These are phyloP conservation scores for Aphrocallistes beatrix DNA, from an alignment of 37 sponge, comb jelly and placozoan genomes.

Conservation along the genomic window DNA sequence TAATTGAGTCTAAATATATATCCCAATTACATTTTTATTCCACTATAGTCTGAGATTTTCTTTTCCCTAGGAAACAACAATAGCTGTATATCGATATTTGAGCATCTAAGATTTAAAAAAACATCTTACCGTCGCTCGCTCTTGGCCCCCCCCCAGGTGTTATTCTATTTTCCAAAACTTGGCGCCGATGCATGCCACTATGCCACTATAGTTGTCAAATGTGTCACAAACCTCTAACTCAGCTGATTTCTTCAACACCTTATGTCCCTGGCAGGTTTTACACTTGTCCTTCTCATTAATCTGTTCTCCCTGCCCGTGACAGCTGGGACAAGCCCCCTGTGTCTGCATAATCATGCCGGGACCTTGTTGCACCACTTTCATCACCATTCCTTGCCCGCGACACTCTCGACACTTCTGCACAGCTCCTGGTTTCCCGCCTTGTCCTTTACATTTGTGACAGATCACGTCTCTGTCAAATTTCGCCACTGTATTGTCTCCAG, in stretches of 20 bases:
- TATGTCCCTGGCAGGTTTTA: constrained; percentile 75
- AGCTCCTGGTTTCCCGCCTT: constrained; percentile 72
- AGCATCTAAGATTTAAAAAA: too few species aligned
- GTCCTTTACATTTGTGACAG: constrained; percentile 2
- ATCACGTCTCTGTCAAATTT: not conserved
- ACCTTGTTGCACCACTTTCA: constrained; percentile 1
- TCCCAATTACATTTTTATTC: too few species aligned
- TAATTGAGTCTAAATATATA: too few species aligned
- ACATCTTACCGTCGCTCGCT: too few species aligned
- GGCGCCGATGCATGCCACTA: too few species aligned
- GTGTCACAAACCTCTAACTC: too few species aligned
- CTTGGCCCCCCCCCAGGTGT: too few species aligned
- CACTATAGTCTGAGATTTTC: too few species aligned
- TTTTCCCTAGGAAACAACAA: too few species aligned
- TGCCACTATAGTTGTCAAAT: too few species aligned
- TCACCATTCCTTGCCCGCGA: constrained; percentile 53
- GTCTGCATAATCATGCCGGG: constrained; percentile 56
- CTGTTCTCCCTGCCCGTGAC: constrained; percentile 59
- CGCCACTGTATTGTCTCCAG: not conserved
- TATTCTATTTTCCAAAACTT: too few species aligned
- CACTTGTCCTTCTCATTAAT: constrained; percentile 69
- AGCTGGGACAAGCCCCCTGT: constrained; percentile 55
- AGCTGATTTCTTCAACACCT: constrained; percentile 46
- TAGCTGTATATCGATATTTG: too few species aligned
- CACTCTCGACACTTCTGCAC: constrained; percentile 59